Percentiles rank a stretch among this genome's conserved stretches.
phyloP scores from a whole-genome alignment of 2,797 vertebrate genomes.

The Eospalax fontanierii region DNA sequence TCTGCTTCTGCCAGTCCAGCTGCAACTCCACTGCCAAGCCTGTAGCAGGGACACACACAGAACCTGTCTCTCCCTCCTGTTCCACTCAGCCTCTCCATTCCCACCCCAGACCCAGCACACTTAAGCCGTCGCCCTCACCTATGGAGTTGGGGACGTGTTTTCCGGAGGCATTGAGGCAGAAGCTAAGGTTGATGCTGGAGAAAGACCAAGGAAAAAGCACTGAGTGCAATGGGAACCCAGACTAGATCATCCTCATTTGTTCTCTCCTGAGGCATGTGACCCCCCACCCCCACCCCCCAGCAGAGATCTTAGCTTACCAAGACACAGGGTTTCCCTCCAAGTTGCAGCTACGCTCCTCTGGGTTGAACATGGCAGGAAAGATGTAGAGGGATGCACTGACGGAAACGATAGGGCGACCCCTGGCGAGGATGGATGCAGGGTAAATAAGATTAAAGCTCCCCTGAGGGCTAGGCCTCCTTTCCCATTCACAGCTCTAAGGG shows the following conservation, averaged over 20 bases:
- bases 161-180: constrained; percentile 96
- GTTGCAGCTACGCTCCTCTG: constrained; percentile 94
- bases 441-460: not conserved
- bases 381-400: constrained; percentile 92
- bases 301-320: constrained; percentile 92
- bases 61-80: not conserved
- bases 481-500: not conserved
- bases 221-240: not conserved
- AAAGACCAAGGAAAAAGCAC: constrained; percentile 57
- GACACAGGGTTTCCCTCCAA: constrained; percentile 90
- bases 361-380: constrained; percentile 95
- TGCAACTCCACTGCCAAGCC: constrained; percentile 95
- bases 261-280: not conserved
- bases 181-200: constrained; percentile 96
- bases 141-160: constrained; percentile 93
- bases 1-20: constrained; percentile 94
- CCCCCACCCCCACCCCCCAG: not conserved
- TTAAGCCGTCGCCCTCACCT: constrained; percentile 90
- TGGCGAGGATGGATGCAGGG: constrained; percentile 75
- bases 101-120: not conserved
- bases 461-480: not conserved
- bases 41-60: constrained; percentile 72
- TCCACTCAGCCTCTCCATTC: not conserved
- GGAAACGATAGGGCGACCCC: constrained; percentile 95
- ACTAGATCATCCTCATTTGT: not conserved